These are phyloP conservation scores for Octopus sinensis DNA, from an alignment of 1,140 invertebrate species.

Conservation along the genomic window DNA sequence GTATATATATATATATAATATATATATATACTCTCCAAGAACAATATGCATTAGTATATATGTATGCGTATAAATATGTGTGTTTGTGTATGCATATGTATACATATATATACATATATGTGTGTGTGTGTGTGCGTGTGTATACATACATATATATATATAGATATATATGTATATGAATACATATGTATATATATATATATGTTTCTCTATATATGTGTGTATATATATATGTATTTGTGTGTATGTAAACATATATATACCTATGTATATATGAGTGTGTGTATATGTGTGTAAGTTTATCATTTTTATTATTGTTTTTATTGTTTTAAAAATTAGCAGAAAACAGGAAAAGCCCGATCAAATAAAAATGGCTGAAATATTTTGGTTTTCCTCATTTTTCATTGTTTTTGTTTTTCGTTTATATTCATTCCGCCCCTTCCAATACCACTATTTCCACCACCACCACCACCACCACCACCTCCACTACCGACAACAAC, in stretches of 20 bases:
- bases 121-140: too few species aligned
- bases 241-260: not conserved
- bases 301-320: not conserved
- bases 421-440: too few species aligned
- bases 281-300: not conserved
- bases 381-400: not conserved
- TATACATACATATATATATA: constrained; percentile 5
- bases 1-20: too few species aligned
- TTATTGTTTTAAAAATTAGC: not conserved
- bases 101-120: too few species aligned
- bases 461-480: too few species aligned
- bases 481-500: too few species aligned
- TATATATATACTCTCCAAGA: too few species aligned
- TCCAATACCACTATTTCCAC: too few species aligned
- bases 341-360: not conserved
- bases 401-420: too few species aligned
- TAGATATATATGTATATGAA: not conserved
- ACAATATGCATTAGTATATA: too few species aligned
- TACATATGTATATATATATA: not conserved
- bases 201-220: not conserved
- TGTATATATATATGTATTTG: not conserved
- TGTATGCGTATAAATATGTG: too few species aligned
- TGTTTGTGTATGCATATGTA: too few species aligned
- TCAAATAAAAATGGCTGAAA: not conserved
- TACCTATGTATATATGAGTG: not conserved